phyloP scores from a whole-genome alignment of 2,113 vertebrate species.

The Limnothrissa miodon region DNA sequence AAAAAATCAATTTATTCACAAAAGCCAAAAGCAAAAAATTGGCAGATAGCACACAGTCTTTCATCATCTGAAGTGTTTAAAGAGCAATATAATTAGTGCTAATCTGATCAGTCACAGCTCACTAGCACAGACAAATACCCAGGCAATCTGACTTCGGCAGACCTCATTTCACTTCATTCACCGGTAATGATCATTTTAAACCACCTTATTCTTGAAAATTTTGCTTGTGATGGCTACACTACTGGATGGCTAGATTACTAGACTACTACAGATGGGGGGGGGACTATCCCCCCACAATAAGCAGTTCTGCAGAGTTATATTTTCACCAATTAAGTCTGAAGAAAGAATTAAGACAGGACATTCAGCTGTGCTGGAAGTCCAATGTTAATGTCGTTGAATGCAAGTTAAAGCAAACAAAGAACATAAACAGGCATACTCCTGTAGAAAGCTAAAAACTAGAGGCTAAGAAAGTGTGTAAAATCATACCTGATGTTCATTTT shows the following conservation, averaged over 20 bases:
- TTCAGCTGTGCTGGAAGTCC: not conserved
- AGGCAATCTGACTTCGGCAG: not conserved
- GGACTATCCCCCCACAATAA: too few relatives aligned
- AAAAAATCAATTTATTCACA: not conserved
- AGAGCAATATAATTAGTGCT: not conserved
- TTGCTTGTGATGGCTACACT: not conserved
- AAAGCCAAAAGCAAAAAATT: not conserved
- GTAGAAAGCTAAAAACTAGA: not conserved
- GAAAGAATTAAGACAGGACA: not conserved
- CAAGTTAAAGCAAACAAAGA: not conserved
- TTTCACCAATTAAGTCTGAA: not conserved
- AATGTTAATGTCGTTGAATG: too few relatives aligned
- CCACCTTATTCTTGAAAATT: not conserved
- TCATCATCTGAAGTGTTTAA: not conserved
- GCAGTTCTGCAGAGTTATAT: not conserved
- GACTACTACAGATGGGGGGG: too few relatives aligned
- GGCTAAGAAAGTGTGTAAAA: not conserved
- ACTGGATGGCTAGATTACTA: too few relatives aligned
- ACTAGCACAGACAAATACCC: conserved; percentile 4
- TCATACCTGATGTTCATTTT: conserved; percentile 99
- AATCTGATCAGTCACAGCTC: conserved; percentile 6
- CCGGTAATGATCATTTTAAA: not conserved
- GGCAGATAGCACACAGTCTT: not conserved
- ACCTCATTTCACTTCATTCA: not conserved
- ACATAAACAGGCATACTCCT: not conserved